Evolutionary conservation across 2,113 vertebrate genomes (phyloP).

Genomic region (Tragelaphus buxtoni): DNA sequence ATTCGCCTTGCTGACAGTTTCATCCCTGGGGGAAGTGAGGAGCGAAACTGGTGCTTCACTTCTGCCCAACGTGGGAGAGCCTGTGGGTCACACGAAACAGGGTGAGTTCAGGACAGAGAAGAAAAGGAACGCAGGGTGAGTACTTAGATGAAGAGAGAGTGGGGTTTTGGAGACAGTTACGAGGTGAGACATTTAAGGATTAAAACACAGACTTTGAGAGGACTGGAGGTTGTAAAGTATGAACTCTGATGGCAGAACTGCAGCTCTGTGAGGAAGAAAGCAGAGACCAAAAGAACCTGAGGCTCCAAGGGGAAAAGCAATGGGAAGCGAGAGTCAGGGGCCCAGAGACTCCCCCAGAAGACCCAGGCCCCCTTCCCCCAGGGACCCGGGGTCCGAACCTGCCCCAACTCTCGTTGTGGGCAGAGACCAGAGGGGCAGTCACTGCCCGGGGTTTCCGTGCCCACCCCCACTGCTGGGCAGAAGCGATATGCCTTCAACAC

Average conservation of each 20-base stretch:
- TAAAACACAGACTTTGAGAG: not conserved
- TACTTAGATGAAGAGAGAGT: not conserved
- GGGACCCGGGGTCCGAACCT: not conserved
- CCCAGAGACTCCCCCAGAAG: not conserved
- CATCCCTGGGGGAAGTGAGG: not conserved
- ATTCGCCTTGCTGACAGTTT: not conserved
- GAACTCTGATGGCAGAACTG: not conserved
- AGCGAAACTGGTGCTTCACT: not conserved
- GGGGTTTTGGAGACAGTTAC: not conserved
- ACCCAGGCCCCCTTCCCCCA: not conserved
- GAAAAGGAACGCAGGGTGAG: not conserved
- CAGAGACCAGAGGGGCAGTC: not conserved
- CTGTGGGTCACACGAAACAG: not conserved
- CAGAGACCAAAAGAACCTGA: not conserved
- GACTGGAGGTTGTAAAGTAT: not conserved
- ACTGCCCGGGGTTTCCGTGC: not conserved
- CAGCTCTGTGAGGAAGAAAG: not conserved
- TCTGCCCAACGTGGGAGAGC: not conserved
- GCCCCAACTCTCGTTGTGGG: fast-evolving
- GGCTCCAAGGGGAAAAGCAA: not conserved
- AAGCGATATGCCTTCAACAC: not conserved
- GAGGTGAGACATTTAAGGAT: not conserved
- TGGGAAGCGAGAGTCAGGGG: not conserved
- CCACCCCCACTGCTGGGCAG: no score
- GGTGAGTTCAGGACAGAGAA: not conserved